Evolutionary conservation across 1,140 invertebrate genomes (phyloP).

Genomic region (Ceratina australensis): DNA sequence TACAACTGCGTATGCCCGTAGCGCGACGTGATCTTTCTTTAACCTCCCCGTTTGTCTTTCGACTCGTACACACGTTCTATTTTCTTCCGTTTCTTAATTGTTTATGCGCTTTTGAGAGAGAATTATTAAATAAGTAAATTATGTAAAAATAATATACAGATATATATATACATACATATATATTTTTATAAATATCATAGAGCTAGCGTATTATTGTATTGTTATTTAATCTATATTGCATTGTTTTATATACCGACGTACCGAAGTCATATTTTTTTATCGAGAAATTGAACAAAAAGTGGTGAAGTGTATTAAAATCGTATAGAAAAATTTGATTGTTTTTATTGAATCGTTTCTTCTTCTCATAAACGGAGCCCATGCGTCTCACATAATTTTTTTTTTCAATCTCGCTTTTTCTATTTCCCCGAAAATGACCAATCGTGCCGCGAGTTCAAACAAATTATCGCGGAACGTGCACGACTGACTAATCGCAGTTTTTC

Average conservation of each 20-base stretch:
- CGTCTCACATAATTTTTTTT: background rate
- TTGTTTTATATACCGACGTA: conserved; percentile 21
- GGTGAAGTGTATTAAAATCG: background rate
- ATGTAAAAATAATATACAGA: conserved; percentile 29
- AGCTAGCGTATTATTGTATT: conserved; percentile 31
- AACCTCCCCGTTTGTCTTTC: conserved; percentile 9
- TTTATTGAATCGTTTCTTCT: conserved; percentile 31
- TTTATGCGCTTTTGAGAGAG: conserved; percentile 33
- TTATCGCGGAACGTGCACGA: background rate
- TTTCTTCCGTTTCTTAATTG: conserved; percentile 27
- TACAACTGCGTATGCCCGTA: background rate
- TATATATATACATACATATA: conserved; percentile 27
- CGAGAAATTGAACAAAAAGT: background rate
- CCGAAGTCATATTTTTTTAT: conserved; percentile 24
- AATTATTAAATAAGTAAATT: conserved; percentile 39
- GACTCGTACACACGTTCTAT: conserved; percentile 15
- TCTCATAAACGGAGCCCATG: background rate
- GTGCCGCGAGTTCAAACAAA: background rate
- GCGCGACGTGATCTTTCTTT: background rate
- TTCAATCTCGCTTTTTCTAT: background rate
- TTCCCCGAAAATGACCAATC: background rate
- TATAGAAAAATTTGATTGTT: conserved; percentile 11
- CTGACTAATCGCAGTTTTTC: background rate
- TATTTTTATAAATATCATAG: conserved; percentile 36
- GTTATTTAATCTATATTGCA: conserved; percentile 36